Conservation (phyloP, 2,113 vertebrate genomes). For the Ochotona princeps region DNA sequence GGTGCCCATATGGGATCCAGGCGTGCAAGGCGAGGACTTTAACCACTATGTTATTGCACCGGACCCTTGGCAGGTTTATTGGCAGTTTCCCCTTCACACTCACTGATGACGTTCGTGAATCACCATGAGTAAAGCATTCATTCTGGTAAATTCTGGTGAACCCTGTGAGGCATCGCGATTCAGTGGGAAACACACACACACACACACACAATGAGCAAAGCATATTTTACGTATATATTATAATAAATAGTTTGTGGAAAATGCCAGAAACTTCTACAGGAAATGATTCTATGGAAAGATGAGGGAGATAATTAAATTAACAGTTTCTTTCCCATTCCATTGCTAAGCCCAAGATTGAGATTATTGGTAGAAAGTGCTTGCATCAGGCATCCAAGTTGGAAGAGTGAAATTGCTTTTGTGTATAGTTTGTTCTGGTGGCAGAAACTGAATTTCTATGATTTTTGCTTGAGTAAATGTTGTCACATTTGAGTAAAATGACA, state of each 20-base stretch:
- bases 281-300: background rate
- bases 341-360: background rate
- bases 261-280: background rate
- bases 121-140: too few relatives aligned
- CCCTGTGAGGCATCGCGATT: too few relatives aligned
- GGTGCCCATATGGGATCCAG: too few relatives aligned
- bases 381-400: background rate
- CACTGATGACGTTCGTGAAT: too few relatives aligned
- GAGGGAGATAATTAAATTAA: background rate
- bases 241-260: background rate
- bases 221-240: too few relatives aligned
- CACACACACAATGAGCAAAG: too few relatives aligned
- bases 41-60: too few relatives aligned
- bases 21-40: too few relatives aligned
- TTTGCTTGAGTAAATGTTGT: background rate
- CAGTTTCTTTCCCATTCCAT: background rate
- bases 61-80: too few relatives aligned
- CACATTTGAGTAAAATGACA: background rate
- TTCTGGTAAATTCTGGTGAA: too few relatives aligned
- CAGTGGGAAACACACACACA: too few relatives aligned
- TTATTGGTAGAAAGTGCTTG: background rate
- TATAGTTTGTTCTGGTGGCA: background rate
- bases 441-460: background rate
- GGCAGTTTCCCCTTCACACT: too few relatives aligned
- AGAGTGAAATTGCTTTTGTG: background rate